Base-by-base conservation (phyloP, 2,113 vertebrate species). In the Ailuropoda melanoleuca region DNA sequence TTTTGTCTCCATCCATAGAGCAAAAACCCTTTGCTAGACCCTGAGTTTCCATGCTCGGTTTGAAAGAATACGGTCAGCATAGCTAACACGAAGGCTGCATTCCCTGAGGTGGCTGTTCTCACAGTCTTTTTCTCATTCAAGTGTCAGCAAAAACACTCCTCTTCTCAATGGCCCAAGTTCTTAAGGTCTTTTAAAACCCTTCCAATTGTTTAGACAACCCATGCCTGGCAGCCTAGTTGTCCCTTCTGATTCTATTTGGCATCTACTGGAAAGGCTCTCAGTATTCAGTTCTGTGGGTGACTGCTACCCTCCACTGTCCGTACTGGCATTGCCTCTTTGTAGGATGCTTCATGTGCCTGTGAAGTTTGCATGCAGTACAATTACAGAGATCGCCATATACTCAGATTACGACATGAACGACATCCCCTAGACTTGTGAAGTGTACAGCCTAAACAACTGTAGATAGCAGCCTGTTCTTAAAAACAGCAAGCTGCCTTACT, bases 81-180 rank as follows among this genome's bases (percentile, higher is more conserved):
- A 86, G 43, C 43, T 66, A 58, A 88, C 56, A 80, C 11, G 46
- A 48, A 66, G 85, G n/a, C 48, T 80, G 31, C 26, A 15, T 72
- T 74, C 43, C n/a, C 50, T 13, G 53, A 83, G 48, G 39, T 31
- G 53, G 18, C 50, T 34, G 29, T n/a, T 46, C 39, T 53, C n/a
- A 31, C 10, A 24, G 97, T 39, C 43, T 18, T 62, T 87, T 82
- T 74, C 74, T 93, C 29, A 43, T 53, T 19, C 14, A 56, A 85
- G 19, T 62, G 70, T 66, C 31, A 77, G 46, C n/a, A 90, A 86
- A 81, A 96, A 83, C 26, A 66, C 6, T 88, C 68, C 31, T 81
- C 39, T 48, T 70, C 21, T 91, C 77, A 60, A 13, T 17, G 12
- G 17, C 39, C 46, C 18, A 85, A 19, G 46, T 34, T 90, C 70